Conservation (phyloP, 2,797 vertebrate species). For the Synanceia verrucosa region DNA sequence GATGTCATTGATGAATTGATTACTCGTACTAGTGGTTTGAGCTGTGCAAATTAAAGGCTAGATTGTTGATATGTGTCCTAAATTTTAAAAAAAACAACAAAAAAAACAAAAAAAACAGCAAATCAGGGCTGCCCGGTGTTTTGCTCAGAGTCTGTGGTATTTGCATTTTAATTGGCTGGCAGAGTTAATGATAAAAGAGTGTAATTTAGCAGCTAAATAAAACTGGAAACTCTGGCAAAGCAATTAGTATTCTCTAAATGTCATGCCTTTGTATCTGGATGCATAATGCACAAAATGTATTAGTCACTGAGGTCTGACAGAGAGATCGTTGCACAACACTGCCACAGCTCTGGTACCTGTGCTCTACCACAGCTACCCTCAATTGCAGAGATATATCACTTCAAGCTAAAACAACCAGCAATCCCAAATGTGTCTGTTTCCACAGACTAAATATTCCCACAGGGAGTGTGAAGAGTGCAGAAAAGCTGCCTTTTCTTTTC, state of each 20-base stretch:
- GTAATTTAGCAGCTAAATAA: conserved; percentile 51
- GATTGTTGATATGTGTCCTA: conserved; percentile 11
- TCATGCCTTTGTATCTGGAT: conserved; percentile 42
- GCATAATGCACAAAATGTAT: conserved; percentile 29
- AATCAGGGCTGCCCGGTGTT: conserved; percentile 22
- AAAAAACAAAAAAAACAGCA: conserved; percentile 26
- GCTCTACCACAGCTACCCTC: conserved; percentile 23
- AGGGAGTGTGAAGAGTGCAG: conserved; percentile 42
- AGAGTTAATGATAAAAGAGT: conserved; percentile 49
- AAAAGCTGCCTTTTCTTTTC: conserved; percentile 16
- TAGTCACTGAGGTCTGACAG: conserved; percentile 22
- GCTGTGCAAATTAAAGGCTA: conserved; percentile 8
- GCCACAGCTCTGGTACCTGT: conserved; percentile 30
- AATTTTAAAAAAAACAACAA: conserved; percentile 33
- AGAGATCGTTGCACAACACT: conserved; percentile 15
- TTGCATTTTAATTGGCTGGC: conserved; percentile 59
- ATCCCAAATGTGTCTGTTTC: conserved; percentile 46
- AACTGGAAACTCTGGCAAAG: conserved; percentile 30
- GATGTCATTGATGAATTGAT: conserved; percentile 2
- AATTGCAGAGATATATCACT: conserved; percentile 15
- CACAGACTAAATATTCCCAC: conserved; percentile 39
- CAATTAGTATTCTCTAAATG: conserved; percentile 60
- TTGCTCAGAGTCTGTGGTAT: conserved; percentile 33
- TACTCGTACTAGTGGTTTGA: neutral
- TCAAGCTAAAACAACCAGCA: conserved; percentile 45